phyloP scores from a whole-genome alignment of 2,113 vertebrate species.

The Brachypodius melanocephalos region DNA sequence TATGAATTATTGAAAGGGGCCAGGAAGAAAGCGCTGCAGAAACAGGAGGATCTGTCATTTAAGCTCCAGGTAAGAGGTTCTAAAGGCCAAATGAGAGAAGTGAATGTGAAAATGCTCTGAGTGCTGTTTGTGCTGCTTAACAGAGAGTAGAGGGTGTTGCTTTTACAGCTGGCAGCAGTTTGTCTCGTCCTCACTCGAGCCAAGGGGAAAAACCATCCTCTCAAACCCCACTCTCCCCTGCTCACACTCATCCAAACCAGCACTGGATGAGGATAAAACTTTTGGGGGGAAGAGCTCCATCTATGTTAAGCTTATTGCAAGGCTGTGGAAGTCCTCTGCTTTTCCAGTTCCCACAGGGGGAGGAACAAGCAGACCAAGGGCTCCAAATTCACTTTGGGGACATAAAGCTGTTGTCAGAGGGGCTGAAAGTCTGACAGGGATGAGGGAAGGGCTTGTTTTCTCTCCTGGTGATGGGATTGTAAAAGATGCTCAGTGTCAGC shows the following conservation, averaged over 20 bases:
- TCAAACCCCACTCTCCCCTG: neutral
- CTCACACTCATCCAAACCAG: neutral
- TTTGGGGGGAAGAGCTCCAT: neutral
- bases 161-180: neutral
- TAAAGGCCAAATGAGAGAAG: neutral
- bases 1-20: slow-evolving; percentile 39
- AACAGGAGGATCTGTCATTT: slow-evolving; percentile 6
- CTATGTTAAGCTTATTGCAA: no score
- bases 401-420: neutral
- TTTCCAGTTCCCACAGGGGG: neutral
- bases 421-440: accelerated
- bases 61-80: neutral
- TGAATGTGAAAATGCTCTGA: neutral
- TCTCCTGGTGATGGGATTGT: neutral
- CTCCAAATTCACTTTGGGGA: neutral
- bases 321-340: no score
- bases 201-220: neutral
- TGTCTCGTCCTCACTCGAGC: neutral
- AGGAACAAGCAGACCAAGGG: neutral
- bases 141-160: neutral
- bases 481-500: neutral
- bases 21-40: neutral
- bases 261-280: neutral
- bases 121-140: neutral
- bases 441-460: neutral